These are phyloP conservation scores for Zaprionus taronus DNA, from an alignment of 1,140 invertebrate genomes.

Conservation along the genomic window DNA sequence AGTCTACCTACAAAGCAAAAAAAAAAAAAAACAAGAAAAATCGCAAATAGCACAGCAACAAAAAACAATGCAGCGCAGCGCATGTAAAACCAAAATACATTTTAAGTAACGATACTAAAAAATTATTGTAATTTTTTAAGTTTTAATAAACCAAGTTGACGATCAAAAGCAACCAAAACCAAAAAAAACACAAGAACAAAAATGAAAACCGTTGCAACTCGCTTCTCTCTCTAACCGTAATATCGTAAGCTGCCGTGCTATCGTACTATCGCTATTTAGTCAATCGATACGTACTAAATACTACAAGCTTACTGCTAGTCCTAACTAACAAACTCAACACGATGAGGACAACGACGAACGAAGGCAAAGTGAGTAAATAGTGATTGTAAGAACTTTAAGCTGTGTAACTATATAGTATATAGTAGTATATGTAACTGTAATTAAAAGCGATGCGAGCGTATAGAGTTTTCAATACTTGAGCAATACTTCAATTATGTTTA, in stretches of 20 bases:
- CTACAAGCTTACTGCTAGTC: constrained; percentile 66
- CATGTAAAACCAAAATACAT: constrained; percentile 82
- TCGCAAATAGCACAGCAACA: constrained; percentile 52
- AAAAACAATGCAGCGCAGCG: constrained; percentile 63
- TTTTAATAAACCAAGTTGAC: constrained; percentile 78
- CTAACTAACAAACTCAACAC: constrained; percentile 45
- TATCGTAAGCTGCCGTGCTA: background rate
- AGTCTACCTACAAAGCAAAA: constrained; percentile 64
- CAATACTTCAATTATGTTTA: constrained; percentile 74
- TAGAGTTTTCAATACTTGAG: constrained; percentile 53
- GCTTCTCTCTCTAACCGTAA: constrained; percentile 65
- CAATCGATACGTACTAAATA: constrained; percentile 72
- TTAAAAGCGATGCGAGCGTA: constrained; percentile 46
- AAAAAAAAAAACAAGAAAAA: constrained; percentile 18
- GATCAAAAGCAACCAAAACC: constrained; percentile 69
- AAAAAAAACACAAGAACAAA: constrained; percentile 20
- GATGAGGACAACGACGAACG: constrained; percentile 52
- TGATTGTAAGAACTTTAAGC: constrained; percentile 28
- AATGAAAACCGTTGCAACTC: constrained; percentile 30
- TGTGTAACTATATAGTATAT: constrained; percentile 25
- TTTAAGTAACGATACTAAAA: constrained; percentile 72
- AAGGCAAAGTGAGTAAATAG: constrained; percentile 75
- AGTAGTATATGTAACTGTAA: constrained; percentile 51
- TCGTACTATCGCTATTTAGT: constrained; percentile 20
- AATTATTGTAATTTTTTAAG: constrained; percentile 75